Evolutionary conservation across 2,113 vertebrate genomes (phyloP).

Genomic region (Felis chaus): DNA sequence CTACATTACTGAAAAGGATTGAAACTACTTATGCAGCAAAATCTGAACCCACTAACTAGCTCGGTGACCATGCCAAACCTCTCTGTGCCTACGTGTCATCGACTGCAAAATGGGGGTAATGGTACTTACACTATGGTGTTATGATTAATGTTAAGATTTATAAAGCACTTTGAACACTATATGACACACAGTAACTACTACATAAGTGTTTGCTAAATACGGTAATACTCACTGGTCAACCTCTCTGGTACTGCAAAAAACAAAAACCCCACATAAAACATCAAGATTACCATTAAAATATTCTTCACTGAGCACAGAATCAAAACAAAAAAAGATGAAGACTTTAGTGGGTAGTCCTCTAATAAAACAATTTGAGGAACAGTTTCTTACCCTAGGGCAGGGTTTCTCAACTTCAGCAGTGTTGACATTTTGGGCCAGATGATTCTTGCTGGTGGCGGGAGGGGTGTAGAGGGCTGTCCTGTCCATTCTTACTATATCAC

Average conservation of each 20-base stretch:
- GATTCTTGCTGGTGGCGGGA: background rate
- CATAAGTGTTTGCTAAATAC: background rate
- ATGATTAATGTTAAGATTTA: background rate
- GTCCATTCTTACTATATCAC: background rate
- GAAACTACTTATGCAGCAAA: constrained; percentile 24
- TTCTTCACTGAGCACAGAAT: background rate
- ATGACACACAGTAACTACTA: background rate
- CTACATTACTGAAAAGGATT: background rate
- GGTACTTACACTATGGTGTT: background rate
- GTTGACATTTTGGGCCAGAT: background rate
- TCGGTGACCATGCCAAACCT: background rate
- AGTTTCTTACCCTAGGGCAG: background rate
- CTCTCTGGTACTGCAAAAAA: background rate
- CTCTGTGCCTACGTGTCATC: background rate
- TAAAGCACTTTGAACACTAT: constrained; percentile 9
- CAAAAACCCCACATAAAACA: background rate
- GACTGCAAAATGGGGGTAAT: background rate
- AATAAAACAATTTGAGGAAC: background rate
- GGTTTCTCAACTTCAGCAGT: background rate
- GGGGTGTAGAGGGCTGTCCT: too few relatives aligned
- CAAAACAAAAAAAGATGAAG: background rate
- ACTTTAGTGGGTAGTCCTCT: background rate
- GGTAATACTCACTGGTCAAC: background rate
- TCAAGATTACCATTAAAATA: background rate
- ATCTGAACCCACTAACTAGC: background rate